Evolutionary conservation across 2,888 invertebrate species (phyloP).

Genomic region (Cremastinae sp.): DNA sequence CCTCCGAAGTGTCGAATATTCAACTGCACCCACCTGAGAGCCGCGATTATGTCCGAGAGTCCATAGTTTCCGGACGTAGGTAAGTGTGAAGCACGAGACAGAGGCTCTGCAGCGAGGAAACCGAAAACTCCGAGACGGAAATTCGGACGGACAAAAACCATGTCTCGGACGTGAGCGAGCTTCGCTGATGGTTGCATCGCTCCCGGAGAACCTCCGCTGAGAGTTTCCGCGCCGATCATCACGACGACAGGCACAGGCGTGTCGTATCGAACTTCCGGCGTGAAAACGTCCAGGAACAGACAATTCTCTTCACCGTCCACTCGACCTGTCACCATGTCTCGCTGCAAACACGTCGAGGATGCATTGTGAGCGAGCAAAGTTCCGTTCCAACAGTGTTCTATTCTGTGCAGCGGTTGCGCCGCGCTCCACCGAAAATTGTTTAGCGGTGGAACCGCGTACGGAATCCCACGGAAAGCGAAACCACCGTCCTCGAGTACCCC

Average conservation of each 20-base stretch:
- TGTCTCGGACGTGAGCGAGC: constrained; percentile 88
- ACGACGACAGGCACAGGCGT: constrained; percentile 91
- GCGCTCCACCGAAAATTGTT: constrained; percentile 86
- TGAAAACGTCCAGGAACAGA: constrained; percentile 90
- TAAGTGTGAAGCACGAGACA: constrained; percentile 87
- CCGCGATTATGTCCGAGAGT: constrained; percentile 89
- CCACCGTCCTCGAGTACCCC: constrained; percentile 89
- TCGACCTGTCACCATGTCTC: constrained; percentile 84
- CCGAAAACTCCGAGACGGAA: constrained; percentile 86
- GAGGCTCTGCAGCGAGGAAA: constrained; percentile 88
- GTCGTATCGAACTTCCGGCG: constrained; percentile 90
- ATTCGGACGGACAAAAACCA: constrained; percentile 93
- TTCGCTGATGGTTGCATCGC: constrained; percentile 87
- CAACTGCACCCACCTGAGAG: constrained; percentile 89
- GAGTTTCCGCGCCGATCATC: constrained; percentile 88
- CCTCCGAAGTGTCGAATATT: constrained; percentile 94
- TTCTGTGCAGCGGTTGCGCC: constrained; percentile 85
- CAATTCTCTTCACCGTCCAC: constrained; percentile 90
- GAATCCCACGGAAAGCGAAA: constrained; percentile 90
- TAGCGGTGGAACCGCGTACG: constrained; percentile 89
- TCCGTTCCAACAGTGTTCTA: constrained; percentile 90
- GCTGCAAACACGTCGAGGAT: constrained; percentile 86
- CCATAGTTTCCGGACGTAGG: constrained; percentile 93
- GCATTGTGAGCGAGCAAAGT: constrained; percentile 86
- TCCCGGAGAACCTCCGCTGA: constrained; percentile 89